Evolutionary conservation across 2,888 invertebrate genomes (phyloP).

Genomic region (Tetrapedia diversipes): DNA sequence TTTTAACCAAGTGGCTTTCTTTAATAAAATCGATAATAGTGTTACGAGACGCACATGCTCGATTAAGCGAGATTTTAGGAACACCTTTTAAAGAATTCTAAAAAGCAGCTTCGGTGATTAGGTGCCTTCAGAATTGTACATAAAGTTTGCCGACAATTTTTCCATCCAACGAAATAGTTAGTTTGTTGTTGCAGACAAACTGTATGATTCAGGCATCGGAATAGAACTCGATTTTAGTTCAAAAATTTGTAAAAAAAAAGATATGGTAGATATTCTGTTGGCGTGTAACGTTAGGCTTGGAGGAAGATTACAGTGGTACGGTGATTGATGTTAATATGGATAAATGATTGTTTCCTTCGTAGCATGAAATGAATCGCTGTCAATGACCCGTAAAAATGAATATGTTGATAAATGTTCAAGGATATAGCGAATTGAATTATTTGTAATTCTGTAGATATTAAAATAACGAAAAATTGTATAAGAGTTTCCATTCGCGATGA

Average conservation of each 20-base stretch:
- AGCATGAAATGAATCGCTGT: background rate
- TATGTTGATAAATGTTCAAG: background rate
- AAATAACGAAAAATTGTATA: conserved; percentile 4
- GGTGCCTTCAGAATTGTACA: conserved; percentile 55
- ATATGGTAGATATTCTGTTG: background rate
- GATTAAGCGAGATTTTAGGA: conserved; percentile 7
- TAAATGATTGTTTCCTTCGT: background rate
- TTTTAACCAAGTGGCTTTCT: conserved; percentile 10
- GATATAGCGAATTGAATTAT: background rate
- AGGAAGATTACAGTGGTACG: background rate
- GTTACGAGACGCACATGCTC: conserved; percentile 31
- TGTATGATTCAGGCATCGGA: conserved; percentile 32
- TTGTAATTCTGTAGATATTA: conserved; percentile 34
- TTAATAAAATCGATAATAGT: conserved; percentile 11
- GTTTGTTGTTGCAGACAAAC: conserved; percentile 17
- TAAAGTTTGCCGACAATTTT: conserved; percentile 30
- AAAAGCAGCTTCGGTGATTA: conserved; percentile 43
- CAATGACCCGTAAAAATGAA: background rate
- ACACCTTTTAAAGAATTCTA: conserved; percentile 5
- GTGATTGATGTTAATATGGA: background rate
- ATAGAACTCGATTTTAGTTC: background rate
- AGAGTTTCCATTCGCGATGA: background rate
- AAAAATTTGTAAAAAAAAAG: background rate
- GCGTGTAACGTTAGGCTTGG: background rate
- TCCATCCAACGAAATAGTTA: background rate